Conservation (phyloP, 2,797 vertebrate genomes). For the Cheirogaleus major region DNA sequence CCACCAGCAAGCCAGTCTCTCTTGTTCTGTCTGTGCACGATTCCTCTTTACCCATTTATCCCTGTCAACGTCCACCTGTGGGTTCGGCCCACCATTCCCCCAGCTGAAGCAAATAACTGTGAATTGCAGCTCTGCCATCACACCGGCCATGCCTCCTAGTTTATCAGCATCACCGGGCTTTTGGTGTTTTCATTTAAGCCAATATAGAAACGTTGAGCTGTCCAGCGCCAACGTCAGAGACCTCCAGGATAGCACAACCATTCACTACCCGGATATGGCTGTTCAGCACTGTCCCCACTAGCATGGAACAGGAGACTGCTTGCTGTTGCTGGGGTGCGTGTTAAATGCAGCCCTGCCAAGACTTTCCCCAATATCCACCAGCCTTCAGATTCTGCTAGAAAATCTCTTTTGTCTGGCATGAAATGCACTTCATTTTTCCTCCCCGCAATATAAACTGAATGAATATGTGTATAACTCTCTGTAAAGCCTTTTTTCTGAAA, state of each 20-base stretch:
- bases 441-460: not conserved
- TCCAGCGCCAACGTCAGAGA: not conserved
- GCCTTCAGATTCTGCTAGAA: not conserved
- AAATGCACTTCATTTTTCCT: not conserved
- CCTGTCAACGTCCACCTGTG: not conserved
- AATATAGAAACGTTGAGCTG: not conserved
- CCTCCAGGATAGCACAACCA: not conserved
- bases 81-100: not conserved
- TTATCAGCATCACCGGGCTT: not conserved
- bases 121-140: not conserved
- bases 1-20: not conserved
- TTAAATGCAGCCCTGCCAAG: not conserved
- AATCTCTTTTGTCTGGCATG: not conserved
- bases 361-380: not conserved
- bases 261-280: fast-evolving
- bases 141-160: not conserved
- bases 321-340: not conserved
- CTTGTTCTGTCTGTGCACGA: not conserved
- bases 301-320: not conserved
- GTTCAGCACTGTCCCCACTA: not conserved
- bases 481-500: not conserved
- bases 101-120: not conserved
- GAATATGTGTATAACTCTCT: not conserved
- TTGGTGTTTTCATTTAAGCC: not conserved
- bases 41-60: not conserved